These are phyloP conservation scores for Corticium candelabrum DNA, from an alignment of 37 sponge, comb jelly and placozoan genomes.

Conservation along the genomic window DNA sequence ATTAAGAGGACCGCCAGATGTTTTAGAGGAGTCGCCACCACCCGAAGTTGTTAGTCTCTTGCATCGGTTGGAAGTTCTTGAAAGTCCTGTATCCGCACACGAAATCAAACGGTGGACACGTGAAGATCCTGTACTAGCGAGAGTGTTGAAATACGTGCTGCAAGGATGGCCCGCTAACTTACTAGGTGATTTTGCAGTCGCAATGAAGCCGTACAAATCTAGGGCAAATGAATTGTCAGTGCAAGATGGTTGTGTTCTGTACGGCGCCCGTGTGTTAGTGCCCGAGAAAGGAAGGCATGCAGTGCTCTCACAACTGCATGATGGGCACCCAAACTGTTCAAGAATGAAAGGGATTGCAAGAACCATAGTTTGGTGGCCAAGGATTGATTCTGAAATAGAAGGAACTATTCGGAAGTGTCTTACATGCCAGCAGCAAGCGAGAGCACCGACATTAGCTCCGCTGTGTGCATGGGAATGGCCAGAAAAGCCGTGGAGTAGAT, in stretches of 20 bases:
- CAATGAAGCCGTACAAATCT: too few relatives aligned
- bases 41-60: too few relatives aligned
- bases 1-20: too few relatives aligned
- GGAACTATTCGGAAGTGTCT: too few relatives aligned
- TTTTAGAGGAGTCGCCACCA: too few relatives aligned
- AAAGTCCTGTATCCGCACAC: too few relatives aligned
- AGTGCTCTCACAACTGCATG: too few relatives aligned
- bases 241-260: conserved; percentile 18
- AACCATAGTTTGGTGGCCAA: conserved; percentile 32
- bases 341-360: conserved; percentile 33
- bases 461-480: conserved; percentile 42
- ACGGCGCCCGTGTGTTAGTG: too few relatives aligned
- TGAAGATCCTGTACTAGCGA: background rate
- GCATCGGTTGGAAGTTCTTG: too few relatives aligned
- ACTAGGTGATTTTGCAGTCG: background rate
- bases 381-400: conserved; percentile 31
- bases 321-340: too few relatives aligned
- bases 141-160: background rate
- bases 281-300: conserved; percentile 3
- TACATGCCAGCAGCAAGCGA: background rate
- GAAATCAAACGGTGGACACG: conserved; percentile 17
- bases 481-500: conserved; percentile 27
- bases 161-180: conserved; percentile 2
- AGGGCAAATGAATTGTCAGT: too few relatives aligned
- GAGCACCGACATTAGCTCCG: conserved; percentile 16